Conservation (phyloP, 2,797 vertebrate genomes). For the Melanotaenia parkinsoni region DNA sequence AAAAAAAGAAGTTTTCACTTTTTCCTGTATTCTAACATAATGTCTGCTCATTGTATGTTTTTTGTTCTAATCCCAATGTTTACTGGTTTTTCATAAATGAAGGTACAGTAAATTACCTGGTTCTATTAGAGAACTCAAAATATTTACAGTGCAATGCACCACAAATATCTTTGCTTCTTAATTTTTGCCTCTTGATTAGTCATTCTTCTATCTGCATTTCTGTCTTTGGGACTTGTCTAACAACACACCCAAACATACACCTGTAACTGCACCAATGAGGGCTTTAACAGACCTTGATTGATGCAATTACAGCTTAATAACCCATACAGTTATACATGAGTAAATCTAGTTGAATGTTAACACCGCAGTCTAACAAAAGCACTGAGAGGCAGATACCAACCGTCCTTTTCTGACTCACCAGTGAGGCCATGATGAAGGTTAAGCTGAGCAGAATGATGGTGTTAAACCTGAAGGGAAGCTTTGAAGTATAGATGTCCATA, state of each 20-base stretch:
- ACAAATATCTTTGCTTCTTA: no score
- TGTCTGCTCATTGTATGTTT: no score
- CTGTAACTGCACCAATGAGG: neutral
- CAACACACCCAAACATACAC: neutral
- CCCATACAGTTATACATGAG: neutral
- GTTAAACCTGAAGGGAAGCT: constrained; percentile 26
- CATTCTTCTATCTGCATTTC: neutral
- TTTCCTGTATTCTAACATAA: neutral
- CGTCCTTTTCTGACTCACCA: constrained; percentile 1
- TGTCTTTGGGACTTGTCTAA: neutral
- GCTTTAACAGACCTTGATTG: neutral
- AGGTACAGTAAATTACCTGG: neutral
- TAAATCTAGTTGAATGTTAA: neutral
- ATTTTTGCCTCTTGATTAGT: neutral
- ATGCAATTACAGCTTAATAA: constrained; percentile 2
- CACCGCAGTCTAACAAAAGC: neutral
- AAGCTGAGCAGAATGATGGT: constrained; percentile 15
- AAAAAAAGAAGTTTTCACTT: neutral
- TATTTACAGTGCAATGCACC: no score
- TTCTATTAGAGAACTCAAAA: no score
- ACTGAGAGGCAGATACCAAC: neutral
- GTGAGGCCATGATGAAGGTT: constrained; percentile 5
- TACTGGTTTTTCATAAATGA: neutral
- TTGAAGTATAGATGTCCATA: constrained; percentile 35
- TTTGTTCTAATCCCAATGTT: no score